These are phyloP conservation scores for Leistus spinibarbis DNA, from an alignment of 2,888 invertebrate genomes.

Conservation along the genomic window DNA sequence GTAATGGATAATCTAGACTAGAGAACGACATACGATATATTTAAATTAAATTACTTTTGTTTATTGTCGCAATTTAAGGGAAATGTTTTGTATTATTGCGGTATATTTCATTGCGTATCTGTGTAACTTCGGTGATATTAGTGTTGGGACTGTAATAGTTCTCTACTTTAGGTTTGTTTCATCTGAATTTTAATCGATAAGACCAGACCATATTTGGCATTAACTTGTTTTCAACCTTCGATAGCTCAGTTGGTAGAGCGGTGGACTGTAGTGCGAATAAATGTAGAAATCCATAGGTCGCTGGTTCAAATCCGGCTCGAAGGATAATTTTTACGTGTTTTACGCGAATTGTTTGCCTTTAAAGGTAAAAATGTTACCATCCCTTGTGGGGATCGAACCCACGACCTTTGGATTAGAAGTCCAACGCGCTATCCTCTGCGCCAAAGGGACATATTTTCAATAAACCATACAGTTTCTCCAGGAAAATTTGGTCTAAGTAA, in stretches of 20 bases:
- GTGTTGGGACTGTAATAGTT: no score
- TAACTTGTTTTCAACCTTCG: neutral
- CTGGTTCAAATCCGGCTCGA: neutral
- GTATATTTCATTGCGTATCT: no score
- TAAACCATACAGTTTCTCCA: neutral
- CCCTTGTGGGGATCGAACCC: slow-evolving; percentile 87
- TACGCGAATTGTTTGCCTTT: neutral
- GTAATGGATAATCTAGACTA: no score
- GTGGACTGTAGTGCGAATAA: neutral
- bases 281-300: neutral
- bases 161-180: no score
- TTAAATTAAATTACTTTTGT: no score
- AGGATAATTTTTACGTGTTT: neutral
- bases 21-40: no score
- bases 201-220: no score
- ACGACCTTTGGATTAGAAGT: slow-evolving; percentile 91
- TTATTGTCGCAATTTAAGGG: no score
- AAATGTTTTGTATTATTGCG: no score
- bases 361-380: slow-evolving; percentile 55
- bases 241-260: neutral
- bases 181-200: no score
- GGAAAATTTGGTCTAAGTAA: neutral
- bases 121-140: no score
- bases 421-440: slow-evolving; percentile 90
- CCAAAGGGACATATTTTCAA: slow-evolving; percentile 69